Evolutionary conservation across 2,113 vertebrate species (phyloP), one percentile per base, ranked within the genome.

Genomic region (Collichthys lucidus): DNA sequence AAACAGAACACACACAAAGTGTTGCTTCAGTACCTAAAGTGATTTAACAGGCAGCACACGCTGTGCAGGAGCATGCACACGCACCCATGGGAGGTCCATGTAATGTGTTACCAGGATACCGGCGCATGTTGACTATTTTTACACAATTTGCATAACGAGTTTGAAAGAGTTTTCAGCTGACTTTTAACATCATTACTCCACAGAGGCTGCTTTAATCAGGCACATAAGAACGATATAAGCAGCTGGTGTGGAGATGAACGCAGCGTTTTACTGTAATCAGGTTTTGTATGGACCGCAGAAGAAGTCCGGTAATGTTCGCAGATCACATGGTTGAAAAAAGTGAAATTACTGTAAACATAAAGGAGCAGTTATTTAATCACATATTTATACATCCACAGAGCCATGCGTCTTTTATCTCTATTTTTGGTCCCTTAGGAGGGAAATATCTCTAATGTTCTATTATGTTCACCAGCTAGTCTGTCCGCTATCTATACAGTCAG

Each of bases 1-100:
- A 65, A 83, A 81, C 57, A 70, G 55, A 70, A 57, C 0, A 5
- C 66, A 71, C 26, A 50, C 35, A 83, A 57, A 76, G 74, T 55
- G 64, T 52, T 46, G 59, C 67, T 81, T 62, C 50, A 55, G 69
- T 82, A 46, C 49, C 63, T 55, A 60, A 81, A 61, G 63, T 56
- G 60, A 80, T 78, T 65, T 62, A 46, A 56, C 77, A 8, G 15
- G n/a, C 42, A 70, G 68, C 60, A 42, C 20, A 24, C 55, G 40
- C 62, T 65, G 55, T n/a, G 67, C 31, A n/a, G 40, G 24, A 60
- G 46, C 3, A 20, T 4, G 11, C 57, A 53, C 52, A 67, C 17
- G 11, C 57, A 49, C 52, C 71, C 16, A 22, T 52, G 49, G 75
- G 24, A 76, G 66, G 29, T 67, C 6, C 11, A 14, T 62, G 5